A percentile compares a stretch with the other conserved stretches of the same genome.
Evolutionary conservation across 2,888 invertebrate genomes (phyloP).

Genomic region (Sympetrum striolatum): DNA sequence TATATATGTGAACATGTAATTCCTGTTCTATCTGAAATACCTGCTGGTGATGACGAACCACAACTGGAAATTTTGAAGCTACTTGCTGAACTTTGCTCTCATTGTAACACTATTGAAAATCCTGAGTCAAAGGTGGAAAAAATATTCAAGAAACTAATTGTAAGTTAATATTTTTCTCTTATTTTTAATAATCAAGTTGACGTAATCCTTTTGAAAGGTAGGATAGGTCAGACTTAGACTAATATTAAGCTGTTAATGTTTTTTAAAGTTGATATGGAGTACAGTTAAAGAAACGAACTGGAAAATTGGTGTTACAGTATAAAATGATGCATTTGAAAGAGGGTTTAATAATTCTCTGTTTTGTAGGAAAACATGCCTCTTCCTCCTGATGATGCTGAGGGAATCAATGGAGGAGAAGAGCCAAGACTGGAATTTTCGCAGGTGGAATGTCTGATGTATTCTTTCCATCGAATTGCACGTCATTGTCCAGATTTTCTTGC

Average conservation of each 20-base stretch:
- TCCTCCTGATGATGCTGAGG: slow-evolving; percentile 72
- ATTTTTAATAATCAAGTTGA: not conserved
- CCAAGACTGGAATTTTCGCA: slow-evolving; percentile 93
- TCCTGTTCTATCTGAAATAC: slow-evolving; percentile 74
- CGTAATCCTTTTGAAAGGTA: not conserved
- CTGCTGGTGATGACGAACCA: slow-evolving; percentile 67
- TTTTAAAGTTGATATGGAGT: too few relatives aligned
- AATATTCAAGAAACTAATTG: slow-evolving; percentile 80
- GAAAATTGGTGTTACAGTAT: too few relatives aligned
- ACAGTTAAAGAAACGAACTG: too few relatives aligned
- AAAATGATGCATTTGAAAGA: too few relatives aligned
- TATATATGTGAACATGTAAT: slow-evolving; percentile 87
- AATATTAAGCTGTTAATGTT: too few relatives aligned
- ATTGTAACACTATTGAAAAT: slow-evolving; percentile 79
- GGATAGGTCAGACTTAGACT: too few relatives aligned
- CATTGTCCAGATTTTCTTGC: slow-evolving; percentile 79
- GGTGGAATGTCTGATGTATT: slow-evolving; percentile 88
- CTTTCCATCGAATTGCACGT: slow-evolving; percentile 76
- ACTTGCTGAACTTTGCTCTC: slow-evolving; percentile 83
- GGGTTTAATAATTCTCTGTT: slow-evolving; percentile 46
- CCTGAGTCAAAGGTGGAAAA: slow-evolving; percentile 75
- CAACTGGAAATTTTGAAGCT: slow-evolving; percentile 84
- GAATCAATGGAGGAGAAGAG: slow-evolving; percentile 64
- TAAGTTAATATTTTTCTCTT: slow-evolving; percentile 59
- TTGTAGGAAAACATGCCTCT: slow-evolving; percentile 85